Evolutionary conservation across 1,140 invertebrate genomes (phyloP).

Genomic region (Megathymus violae): DNA sequence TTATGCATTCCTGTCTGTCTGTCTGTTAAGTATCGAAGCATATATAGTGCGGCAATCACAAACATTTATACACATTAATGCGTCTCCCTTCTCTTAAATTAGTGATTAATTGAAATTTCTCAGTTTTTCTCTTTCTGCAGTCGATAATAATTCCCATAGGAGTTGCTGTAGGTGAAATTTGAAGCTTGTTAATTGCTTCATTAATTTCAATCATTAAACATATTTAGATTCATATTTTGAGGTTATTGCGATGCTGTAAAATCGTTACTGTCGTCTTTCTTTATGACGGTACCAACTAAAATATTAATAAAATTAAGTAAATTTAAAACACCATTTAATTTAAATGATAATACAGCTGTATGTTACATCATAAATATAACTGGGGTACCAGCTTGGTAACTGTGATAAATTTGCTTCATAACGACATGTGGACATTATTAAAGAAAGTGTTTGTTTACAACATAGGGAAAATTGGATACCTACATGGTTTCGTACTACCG

Average conservation of each 20-base stretch:
- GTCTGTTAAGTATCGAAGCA: slow-evolving; percentile 24
- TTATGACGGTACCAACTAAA: no score
- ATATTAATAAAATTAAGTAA: no score
- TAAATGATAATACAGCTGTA: no score
- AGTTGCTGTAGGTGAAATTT: not conserved
- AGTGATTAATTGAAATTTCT: slow-evolving; percentile 8
- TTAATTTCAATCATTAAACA: not conserved
- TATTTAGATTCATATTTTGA: not conserved
- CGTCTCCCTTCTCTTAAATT: slow-evolving; percentile 24
- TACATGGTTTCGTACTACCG: no score
- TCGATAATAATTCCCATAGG: not conserved
- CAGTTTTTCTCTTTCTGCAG: not conserved
- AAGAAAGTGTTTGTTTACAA: not conserved
- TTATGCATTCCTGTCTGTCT: slow-evolving; percentile 35
- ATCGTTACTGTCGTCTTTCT: no score
- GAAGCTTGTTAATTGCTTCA: not conserved
- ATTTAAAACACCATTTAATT: no score
- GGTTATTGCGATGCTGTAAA: no score
- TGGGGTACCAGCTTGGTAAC: no score
- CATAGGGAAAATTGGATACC: not conserved
- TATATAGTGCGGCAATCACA: slow-evolving; percentile 10
- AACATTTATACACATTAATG: slow-evolving; percentile 35
- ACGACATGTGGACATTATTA: not conserved
- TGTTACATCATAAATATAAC: no score
- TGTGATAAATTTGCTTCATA: no score